phyloP scores from a whole-genome alignment of 2,888 invertebrate genomes.

The Automeris io region DNA sequence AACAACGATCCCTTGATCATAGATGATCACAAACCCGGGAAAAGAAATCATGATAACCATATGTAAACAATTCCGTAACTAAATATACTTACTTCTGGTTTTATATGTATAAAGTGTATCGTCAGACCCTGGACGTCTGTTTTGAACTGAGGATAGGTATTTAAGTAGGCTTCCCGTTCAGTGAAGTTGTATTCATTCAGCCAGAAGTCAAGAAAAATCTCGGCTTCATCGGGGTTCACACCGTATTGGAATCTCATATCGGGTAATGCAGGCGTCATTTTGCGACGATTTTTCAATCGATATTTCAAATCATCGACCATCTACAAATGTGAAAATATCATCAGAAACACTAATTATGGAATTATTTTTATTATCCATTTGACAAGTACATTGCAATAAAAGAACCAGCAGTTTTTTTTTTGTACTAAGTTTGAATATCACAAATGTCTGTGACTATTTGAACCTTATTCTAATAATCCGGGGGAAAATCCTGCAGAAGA shows the following conservation, averaged over 20 bases:
- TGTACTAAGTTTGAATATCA: no score
- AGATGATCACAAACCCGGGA: no score
- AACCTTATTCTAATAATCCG: no score
- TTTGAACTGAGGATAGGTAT: slow-evolving; percentile 70
- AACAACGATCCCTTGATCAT: no score
- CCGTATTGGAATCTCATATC: slow-evolving; percentile 77
- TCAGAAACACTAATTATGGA: no score
- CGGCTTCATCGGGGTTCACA: slow-evolving; percentile 29
- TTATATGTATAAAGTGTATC: slow-evolving; percentile 82
- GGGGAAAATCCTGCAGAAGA: no score
- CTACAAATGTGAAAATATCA: slow-evolving; percentile 5
- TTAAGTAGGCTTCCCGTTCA: slow-evolving; percentile 1
- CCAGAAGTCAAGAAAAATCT: slow-evolving; percentile 4
- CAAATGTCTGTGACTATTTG: no score
- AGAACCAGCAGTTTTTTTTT: no score
- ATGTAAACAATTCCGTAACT: no score
- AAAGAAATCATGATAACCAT: neutral
- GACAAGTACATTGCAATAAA: no score
- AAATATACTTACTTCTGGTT: slow-evolving; percentile 58
- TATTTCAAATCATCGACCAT: slow-evolving; percentile 20
- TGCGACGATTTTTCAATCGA: slow-evolving; percentile 18
- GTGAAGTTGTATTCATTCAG: neutral
- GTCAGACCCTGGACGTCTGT: slow-evolving; percentile 84
- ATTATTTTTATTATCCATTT: no score
- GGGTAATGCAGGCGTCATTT: slow-evolving; percentile 37